Evolutionary conservation across 2,797 vertebrate species (phyloP).

Genomic region (Staurois parvus): DNA sequence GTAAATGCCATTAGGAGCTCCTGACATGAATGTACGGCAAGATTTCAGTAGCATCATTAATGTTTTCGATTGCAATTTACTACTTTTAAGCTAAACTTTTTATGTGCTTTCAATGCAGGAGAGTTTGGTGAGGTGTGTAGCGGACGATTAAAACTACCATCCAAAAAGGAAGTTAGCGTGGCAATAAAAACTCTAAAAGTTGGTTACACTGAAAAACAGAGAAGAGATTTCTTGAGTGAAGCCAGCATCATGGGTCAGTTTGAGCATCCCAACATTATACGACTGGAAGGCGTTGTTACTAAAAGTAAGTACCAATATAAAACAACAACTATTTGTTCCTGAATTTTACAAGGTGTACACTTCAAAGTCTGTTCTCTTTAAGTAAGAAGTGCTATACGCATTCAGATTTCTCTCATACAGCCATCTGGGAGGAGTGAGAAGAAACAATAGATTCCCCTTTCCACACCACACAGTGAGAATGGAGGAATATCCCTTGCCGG

Average conservation of each 20-base stretch:
- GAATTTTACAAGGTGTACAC: neutral
- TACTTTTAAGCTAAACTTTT: neutral
- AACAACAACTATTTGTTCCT: neutral
- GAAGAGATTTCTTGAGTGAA: conserved; percentile 94
- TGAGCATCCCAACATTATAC: conserved; percentile 97
- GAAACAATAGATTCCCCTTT: too few relatives aligned
- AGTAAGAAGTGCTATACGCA: too few relatives aligned
- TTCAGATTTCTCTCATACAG: too few relatives aligned
- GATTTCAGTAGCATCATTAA: neutral
- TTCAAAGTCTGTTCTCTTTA: too few relatives aligned
- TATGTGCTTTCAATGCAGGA: conserved; percentile 73
- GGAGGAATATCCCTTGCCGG: too few relatives aligned
- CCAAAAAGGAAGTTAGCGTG: conserved; percentile 96
- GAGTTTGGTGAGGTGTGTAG: conserved; percentile 98
- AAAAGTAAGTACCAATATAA: conserved; percentile 41
- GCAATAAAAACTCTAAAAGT: conserved; percentile 98
- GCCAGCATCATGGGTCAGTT: conserved; percentile 99
- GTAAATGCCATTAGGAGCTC: neutral
- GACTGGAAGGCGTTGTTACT: conserved; percentile 65
- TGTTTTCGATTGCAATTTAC: neutral
- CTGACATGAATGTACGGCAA: too few relatives aligned
- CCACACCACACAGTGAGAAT: too few relatives aligned
- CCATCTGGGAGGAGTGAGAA: too few relatives aligned
- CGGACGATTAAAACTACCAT: conserved; percentile 91
- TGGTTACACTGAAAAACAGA: conserved; percentile 96